Evolutionary conservation across 2,113 vertebrate species (phyloP).

Genomic region (Cebus imitator): DNA sequence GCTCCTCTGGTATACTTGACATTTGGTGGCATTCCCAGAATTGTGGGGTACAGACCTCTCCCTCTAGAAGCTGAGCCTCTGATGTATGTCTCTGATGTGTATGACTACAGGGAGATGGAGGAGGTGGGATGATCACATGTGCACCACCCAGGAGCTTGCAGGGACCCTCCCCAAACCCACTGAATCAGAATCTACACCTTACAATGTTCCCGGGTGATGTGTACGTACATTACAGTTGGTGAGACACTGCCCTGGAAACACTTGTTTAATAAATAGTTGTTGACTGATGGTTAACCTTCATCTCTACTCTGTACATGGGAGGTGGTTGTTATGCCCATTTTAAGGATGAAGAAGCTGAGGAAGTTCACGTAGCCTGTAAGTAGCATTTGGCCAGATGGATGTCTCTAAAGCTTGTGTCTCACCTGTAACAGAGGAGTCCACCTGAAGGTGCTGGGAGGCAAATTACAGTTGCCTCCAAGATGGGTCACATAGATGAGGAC

Average conservation of each 20-base stretch:
- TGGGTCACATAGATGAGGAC: fast-evolving
- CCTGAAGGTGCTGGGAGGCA: background rate
- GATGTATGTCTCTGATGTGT: background rate
- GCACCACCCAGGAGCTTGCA: background rate
- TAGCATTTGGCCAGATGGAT: background rate
- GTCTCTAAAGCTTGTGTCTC: background rate
- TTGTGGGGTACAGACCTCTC: fast-evolving
- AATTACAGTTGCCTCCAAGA: background rate
- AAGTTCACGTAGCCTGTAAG: background rate
- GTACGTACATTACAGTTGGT: background rate
- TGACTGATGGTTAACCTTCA: background rate
- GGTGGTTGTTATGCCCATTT: background rate
- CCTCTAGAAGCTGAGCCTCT: background rate
- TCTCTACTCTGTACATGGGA: background rate
- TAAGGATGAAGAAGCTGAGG: background rate
- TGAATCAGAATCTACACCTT: background rate
- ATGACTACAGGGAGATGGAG: fast-evolving
- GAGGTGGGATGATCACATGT: background rate
- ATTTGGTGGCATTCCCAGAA: background rate
- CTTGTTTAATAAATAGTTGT: background rate
- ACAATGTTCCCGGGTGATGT: background rate
- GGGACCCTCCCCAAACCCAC: background rate
- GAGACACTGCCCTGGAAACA: background rate
- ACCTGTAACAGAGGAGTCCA: background rate
- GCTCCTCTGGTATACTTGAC: background rate